Base-by-base conservation (phyloP, 2,113 vertebrate genomes). In the Ranitomeya imitator region DNA sequence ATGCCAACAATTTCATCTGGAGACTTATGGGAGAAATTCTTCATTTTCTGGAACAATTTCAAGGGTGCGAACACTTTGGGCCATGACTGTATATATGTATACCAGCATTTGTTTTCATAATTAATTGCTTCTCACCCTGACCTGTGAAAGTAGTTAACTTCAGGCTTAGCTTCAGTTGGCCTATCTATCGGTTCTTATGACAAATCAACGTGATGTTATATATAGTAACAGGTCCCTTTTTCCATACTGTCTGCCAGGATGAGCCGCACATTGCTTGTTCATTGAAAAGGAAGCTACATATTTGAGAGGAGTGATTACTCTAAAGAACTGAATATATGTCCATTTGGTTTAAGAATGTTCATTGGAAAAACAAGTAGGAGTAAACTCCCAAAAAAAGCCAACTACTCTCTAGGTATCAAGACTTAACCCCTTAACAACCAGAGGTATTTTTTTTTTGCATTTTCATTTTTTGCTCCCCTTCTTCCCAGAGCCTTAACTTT, bases 191-290 rank as follows among this genome's bases (percentile, higher is more conserved):
- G 37, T 76, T 18, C 71, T 18, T 19, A 74, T 74, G 16, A 52
- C 21, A 18, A 74, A 76, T 52, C 73, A 21, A 45, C 73, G 19
- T 76, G 31, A 74, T 74, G 45, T 76, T 76, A 76, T 76, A 76
- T 76, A 76, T 76, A 76, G 18, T 76, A 76, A 52, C 73, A 52
- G 73, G 52, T 76, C 73, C 73, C 73, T 51, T 76, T 76, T 76
- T 52, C 73, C 73, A 76, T 76, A 52, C 37, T 52, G 73, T 51
- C 73, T 76, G 73, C 73, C 73, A 76, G 45, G 19, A 52, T 18
- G 5, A 19, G 18, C 45, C 21, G 37, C 73, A 76, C 73, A 52
- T 52, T 76, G 37, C 73, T 76, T 76, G 18, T 76, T 21, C 73
- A 76, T 51, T 76, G 45, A 76, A 52, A 76, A 52, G 6, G 6